Percentiles rank a stretch among this genome's conserved stretches.
phyloP scores from a whole-genome alignment of 2,888 invertebrate genomes.

The Stenolophus ochropezus region DNA sequence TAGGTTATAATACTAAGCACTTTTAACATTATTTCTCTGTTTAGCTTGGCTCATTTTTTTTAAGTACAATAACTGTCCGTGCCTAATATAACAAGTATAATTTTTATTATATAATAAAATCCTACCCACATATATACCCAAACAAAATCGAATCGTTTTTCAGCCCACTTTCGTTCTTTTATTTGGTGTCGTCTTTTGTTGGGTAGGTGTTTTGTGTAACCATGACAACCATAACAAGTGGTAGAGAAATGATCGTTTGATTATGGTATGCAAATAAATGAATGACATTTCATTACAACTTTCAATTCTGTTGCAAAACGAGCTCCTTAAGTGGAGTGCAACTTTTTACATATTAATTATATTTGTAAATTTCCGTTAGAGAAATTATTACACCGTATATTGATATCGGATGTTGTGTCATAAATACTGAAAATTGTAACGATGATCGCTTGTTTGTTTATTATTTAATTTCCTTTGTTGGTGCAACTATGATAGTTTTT shows the following conservation, averaged over 20 bases:
- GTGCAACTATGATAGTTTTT: background rate
- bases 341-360: constrained; percentile 38
- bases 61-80: too few relatives aligned
- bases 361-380: constrained; percentile 32
- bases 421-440: background rate
- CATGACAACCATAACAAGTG: constrained; percentile 10
- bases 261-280: constrained; percentile 49
- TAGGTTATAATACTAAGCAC: too few relatives aligned
- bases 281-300: constrained; percentile 55
- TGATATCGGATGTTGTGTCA: background rate
- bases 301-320: constrained; percentile 47
- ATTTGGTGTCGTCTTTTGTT: constrained; percentile 21
- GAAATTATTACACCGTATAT: constrained; percentile 36
- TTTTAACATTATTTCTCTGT: too few relatives aligned
- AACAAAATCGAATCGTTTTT: background rate
- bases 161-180: background rate
- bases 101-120: background rate
- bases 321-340: constrained; percentile 43
- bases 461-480: constrained; percentile 25
- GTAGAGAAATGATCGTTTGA: constrained; percentile 30
- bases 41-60: too few relatives aligned
- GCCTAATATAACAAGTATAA: too few relatives aligned
- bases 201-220: constrained; percentile 18
- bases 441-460: constrained; percentile 1
- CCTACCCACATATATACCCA: background rate